Evolutionary conservation across 2,888 invertebrate genomes (phyloP), one percentile per base, ranked within the genome.

Genomic region (Synergus japonicus): DNA sequence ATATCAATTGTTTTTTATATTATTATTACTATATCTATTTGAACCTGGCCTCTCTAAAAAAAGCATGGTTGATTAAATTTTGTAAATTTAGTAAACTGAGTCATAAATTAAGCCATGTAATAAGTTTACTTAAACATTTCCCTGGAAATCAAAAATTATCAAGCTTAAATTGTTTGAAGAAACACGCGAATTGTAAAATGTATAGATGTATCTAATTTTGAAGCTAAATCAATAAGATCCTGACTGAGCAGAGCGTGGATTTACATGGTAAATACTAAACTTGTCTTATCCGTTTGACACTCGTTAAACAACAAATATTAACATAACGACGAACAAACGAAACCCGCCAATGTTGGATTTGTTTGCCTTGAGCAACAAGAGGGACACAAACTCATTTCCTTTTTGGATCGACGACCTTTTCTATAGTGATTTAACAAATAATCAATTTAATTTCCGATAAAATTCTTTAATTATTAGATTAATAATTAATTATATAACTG

Each of bases 271-370:
- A 73, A 73, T 73, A 73, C 73, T 73, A 54, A 73, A 87, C 85
- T 86, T 88, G 86, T 85, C 87, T 86, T 85, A 86, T 85, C 88
- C 87, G 86, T 88, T 89, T 88, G 85, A 87, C 87, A 83, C 88
- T 87, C 87, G 87, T 86, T 86, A 88, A 85, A 80, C 85, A 84
- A 84, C 86, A 87, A 88, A 89, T 89, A 89, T 90, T 90, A 86
- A 87, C 87, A 84, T 44, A 79, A 81, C 83, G 84, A 80, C 81
- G 82, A 84, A 84, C 80, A 86, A 88, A 87, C 84, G 85, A 82
- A 85, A 81, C 84, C 83, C 84, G 85, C 78, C 82, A 83, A 82
- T 83, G 85, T 81, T 83, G 77, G 83, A 81, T 80, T 79, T 86
- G 83, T 85, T 86, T 85, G 80, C 84, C 83, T 79, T 80, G 80